Percentiles rank a stretch among this genome's conserved stretches.
phyloP scores from a whole-genome alignment of 2,888 invertebrate genomes.

The Lasioglossum morio region DNA sequence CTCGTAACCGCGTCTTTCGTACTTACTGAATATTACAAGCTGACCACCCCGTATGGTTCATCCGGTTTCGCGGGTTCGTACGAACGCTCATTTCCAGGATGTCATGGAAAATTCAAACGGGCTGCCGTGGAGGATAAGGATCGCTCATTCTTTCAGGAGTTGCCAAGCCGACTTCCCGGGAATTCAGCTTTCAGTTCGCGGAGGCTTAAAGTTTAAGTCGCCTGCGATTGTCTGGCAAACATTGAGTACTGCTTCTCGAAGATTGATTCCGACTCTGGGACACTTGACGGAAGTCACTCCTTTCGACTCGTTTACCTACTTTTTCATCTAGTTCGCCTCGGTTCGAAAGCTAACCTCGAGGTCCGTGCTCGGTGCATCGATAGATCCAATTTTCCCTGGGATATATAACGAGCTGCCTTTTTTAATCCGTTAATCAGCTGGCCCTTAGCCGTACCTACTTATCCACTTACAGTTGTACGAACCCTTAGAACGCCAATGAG shows the following conservation, averaged over 20 bases:
- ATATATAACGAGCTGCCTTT: background rate
- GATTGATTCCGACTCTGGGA: constrained; percentile 53
- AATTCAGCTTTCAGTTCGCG: constrained; percentile 57
- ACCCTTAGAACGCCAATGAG: background rate
- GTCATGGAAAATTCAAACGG: constrained; percentile 60
- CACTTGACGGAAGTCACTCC: constrained; percentile 22
- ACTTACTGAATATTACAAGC: constrained; percentile 36
- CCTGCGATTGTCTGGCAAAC: constrained; percentile 65
- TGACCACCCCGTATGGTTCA: background rate
- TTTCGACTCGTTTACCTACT: constrained; percentile 41
- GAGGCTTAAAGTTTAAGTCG: constrained; percentile 63
- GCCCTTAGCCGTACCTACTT: background rate
- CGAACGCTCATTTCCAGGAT: constrained; percentile 47
- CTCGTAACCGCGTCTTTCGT: background rate
- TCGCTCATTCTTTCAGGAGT: constrained; percentile 54
- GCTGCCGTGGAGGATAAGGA: constrained; percentile 52
- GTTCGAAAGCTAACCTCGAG: too few species aligned
- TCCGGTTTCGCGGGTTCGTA: constrained; percentile 14
- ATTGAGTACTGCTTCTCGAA: constrained; percentile 39
- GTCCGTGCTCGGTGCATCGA: background rate
- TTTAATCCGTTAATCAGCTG: constrained; percentile 3
- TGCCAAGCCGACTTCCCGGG: constrained; percentile 37
- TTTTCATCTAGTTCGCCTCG: background rate
- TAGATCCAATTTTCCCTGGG: background rate
- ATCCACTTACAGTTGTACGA: background rate